Evolutionary conservation across 2,888 invertebrate genomes (phyloP).

Genomic region (Hypsopygia costalis): DNA sequence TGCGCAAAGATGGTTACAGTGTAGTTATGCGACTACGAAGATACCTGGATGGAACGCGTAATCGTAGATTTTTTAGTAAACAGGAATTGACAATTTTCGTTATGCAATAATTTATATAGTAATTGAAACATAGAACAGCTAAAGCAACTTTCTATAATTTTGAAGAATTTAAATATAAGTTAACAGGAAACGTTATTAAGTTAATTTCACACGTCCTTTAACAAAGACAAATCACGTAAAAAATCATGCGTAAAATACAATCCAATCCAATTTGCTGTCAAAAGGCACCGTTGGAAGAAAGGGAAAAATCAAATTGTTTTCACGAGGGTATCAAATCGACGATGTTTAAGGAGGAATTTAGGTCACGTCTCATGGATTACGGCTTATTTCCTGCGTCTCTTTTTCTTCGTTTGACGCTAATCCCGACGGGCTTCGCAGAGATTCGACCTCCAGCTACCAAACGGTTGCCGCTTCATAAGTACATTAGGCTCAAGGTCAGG

Average conservation of each 20-base stretch:
- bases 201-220: constrained; percentile 6
- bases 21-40: too few relatives aligned
- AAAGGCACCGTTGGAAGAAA: constrained; percentile 48
- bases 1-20: too few relatives aligned
- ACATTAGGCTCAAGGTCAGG: constrained; percentile 48
- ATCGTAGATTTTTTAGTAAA: too few relatives aligned
- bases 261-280: constrained; percentile 49
- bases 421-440: constrained; percentile 64
- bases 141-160: too few relatives aligned
- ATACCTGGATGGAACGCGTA: too few relatives aligned
- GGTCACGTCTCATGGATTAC: constrained; percentile 77
- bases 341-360: constrained; percentile 73
- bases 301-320: constrained; percentile 71
- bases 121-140: too few relatives aligned
- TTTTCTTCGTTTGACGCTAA: constrained; percentile 78
- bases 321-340: constrained; percentile 71
- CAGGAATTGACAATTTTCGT: too few relatives aligned
- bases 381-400: constrained; percentile 74
- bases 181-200: too few relatives aligned
- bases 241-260: constrained; percentile 44
- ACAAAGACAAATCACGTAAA: constrained; percentile 28
- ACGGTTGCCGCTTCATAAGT: constrained; percentile 31
- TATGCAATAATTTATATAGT: too few relatives aligned
- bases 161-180: too few relatives aligned
- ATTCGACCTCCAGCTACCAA: constrained; percentile 50